Base-by-base conservation (phyloP, 2,888 invertebrate genomes). In the Noctuana brunneofusca region DNA sequence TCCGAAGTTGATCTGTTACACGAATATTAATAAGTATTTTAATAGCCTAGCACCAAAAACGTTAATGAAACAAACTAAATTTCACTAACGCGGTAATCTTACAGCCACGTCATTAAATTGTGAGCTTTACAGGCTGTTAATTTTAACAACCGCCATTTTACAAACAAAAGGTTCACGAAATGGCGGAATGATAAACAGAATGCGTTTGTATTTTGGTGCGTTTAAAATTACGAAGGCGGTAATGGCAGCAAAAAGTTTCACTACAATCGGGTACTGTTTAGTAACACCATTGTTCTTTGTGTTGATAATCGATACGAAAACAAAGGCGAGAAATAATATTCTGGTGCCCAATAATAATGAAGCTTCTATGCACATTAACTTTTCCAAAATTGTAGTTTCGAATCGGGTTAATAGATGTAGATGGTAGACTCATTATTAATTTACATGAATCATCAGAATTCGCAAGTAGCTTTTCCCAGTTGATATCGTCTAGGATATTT, bases 201-300 rank as follows among this genome's bases (percentile, higher is more conserved):
- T 27, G 27, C 32, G 35, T 38, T 48, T 50, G 27, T 62, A 50
- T 63, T 63, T 55, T 27, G 50, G 55, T 41, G 41, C 38, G 41
- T 63, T 43, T 27, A 50, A 56, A 62, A 63, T 63, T 63, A 55
- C 38, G 38, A 41, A 63, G 56, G 62, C 41, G 62, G 30, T 63
- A 63, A 62, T 56, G 27, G 62, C 50, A 66, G 53, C 67, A 65
- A 67, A 66, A 64, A 66, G 54, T 58, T 65, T 62, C 32, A 65
- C 53, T 41, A 66, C 63, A 66, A 66, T 67, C 64, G 64, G 46
- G 41, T 64, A 63, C 62, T 66, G 68, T 68, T 66, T 63, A 63
- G 58, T 63, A 64, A 64, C 63, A 43, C 67, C 54, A 71, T 72
- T 67, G 69, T 69, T 69, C 68, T 65, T 66, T 67, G 68, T 71